Evolutionary conservation across 2,888 invertebrate genomes (phyloP), one percentile per base, ranked within the genome.

Genomic region (Hirudinaria manillensis): DNA sequence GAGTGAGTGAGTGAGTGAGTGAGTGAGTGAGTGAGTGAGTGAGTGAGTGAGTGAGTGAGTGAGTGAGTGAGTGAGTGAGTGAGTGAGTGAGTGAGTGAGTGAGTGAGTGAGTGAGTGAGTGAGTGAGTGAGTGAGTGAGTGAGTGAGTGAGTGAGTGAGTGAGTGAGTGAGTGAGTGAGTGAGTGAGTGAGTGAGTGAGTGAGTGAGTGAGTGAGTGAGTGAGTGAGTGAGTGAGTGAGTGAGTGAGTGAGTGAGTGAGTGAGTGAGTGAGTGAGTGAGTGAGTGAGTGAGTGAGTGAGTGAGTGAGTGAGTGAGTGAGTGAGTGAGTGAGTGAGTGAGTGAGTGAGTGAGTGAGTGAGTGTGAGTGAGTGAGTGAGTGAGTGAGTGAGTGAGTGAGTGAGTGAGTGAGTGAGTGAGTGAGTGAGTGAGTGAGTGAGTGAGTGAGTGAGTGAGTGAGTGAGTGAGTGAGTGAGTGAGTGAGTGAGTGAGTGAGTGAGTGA

Each of bases 391-490:
- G 74, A 74, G 38, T 74, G 38, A 61, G 34, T 65, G 72, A 45
- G 66, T 76, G 75, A 76, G 66, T 76, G 76, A 76, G 71, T 76
- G 76, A 76, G 71, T 76, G 76, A 76, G 71, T 76, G 76, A 76
- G 71, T 76, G 76, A 76, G 71, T 76, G 76, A 75, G 74, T 76
- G 76, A 75, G 74, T 76, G 76, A 75, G 74, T 76, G 76, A 75
- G 74, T 76, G 76, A 75, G 74, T 76, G 76, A 75, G 74, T 75
- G 76, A 75, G 74, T 76, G 76, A 75, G 74, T 76, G 76, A 75
- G 74, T 76, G 76, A 75, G 74, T 76, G 76, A 75, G 74, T 76
- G 74, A 75, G 74, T 70, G 67, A 27, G 45, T 67, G 74, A 34
- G n/a, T 34, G 71, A 21, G 71, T 71, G 6, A 32, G 75, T 70